phyloP scores from a whole-genome alignment of 1,140 invertebrate genomes.

The Drosophila neocordata region DNA sequence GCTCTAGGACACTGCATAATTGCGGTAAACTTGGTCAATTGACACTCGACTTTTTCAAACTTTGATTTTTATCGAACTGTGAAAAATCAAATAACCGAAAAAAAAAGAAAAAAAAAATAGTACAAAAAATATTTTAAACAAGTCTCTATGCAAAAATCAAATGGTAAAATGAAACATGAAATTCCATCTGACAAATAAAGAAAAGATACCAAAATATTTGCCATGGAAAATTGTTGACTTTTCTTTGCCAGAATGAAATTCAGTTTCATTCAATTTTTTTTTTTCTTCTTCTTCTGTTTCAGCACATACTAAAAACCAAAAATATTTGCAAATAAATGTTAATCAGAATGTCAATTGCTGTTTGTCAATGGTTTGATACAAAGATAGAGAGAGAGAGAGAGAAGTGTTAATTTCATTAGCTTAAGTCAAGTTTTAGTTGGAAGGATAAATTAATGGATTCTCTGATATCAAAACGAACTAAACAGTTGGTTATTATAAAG shows the following conservation, averaged over 20 bases:
- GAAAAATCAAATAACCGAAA: background rate
- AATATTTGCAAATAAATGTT: background rate
- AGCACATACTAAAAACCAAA: background rate
- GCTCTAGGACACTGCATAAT: slow-evolving; percentile 12
- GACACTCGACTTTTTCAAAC: slow-evolving; percentile 13
- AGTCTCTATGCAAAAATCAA: background rate
- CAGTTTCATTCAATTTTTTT: too few species aligned
- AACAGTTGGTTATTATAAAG: too few species aligned
- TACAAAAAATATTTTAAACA: background rate
- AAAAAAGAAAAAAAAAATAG: background rate
- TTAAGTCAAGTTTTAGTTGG: too few species aligned
- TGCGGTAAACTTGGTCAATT: slow-evolving; percentile 19
- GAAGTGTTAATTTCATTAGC: too few species aligned
- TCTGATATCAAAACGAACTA: too few species aligned
- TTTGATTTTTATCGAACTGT: slow-evolving; percentile 5
- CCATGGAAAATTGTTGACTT: background rate
- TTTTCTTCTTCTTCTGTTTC: too few species aligned
- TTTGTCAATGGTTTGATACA: too few species aligned
- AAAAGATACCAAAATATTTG: background rate
- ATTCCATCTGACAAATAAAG: background rate
- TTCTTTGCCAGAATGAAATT: background rate
- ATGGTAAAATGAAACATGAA: background rate
- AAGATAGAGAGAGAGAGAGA: too few species aligned
- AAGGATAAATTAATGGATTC: too few species aligned
- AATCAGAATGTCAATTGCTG: background rate